Conservation (phyloP, 2,888 invertebrate species). For the Andrena chrysosceles region DNA sequence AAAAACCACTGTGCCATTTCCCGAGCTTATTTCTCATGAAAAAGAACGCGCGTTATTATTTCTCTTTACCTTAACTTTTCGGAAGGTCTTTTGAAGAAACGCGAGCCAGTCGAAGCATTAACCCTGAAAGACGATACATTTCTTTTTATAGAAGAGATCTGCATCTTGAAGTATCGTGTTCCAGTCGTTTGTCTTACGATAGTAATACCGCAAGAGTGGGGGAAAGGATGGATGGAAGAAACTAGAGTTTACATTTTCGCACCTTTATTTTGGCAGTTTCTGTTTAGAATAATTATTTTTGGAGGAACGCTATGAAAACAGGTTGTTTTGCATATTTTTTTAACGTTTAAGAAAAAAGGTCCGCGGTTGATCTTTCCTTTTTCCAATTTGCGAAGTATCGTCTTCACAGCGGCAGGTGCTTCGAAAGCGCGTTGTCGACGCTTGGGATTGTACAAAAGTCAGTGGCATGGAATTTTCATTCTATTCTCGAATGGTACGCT, state of each 20-base stretch:
- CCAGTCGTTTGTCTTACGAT: not conserved
- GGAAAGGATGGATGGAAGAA: not conserved
- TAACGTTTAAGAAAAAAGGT: not conserved
- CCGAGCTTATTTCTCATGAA: conserved; percentile 22
- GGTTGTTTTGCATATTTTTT: too few species aligned
- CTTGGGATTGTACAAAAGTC: conserved; percentile 41
- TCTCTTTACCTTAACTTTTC: conserved; percentile 13
- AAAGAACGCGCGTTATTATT: not conserved
- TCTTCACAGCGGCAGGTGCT: conserved; percentile 23
- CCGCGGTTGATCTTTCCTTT: not conserved
- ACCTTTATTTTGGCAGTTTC: not conserved
- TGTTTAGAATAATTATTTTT: not conserved
- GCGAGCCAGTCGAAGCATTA: conserved; percentile 20
- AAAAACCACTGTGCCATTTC: conserved; percentile 54
- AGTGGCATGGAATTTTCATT: conserved; percentile 46
- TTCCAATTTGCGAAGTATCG: not conserved
- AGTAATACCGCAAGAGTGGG: too few species aligned
- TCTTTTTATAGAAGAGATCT: not conserved
- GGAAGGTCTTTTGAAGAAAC: conserved; percentile 8
- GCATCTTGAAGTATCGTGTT: not conserved
- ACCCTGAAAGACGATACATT: conserved; percentile 1
- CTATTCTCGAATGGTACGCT: conserved; percentile 35
- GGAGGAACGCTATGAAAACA: too few species aligned
- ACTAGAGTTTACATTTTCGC: not conserved
- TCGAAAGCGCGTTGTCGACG: conserved; percentile 15